Base-by-base conservation (phyloP, 2,113 vertebrate genomes). In the Daubentonia madagascariensis region DNA sequence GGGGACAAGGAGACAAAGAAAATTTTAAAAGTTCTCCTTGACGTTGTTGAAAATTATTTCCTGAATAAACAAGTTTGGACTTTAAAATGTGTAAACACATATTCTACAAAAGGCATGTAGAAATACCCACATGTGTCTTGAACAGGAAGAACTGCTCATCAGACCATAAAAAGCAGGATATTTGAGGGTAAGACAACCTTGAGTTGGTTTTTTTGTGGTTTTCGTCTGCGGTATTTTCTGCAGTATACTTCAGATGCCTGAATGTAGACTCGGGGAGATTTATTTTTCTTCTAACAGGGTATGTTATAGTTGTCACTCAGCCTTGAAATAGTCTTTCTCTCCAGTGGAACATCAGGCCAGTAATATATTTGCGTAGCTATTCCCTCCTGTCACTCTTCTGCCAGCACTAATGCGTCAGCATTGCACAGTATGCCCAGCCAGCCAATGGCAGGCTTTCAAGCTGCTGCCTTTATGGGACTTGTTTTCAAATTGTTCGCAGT, bases 291-390 rank as follows among this genome's bases (percentile, higher is more conserved):
- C 87, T 97, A 98, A 94, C 84, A 93, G 57, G 57, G 35, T 92
- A 94, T 98, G 97, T 94, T 98, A 76, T 67, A 98, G 97, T 97
- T 98, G 98, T 98, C 98, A 97, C 79, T 98, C 95, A 97, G 96
- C 96, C 98, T 98, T 98, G 98, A 98, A 98, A 98, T 98, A 98
- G 96, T 97, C 97, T 98, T 98, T 78, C 76, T 97, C 94, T 97
- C 87, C 88, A 94, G 96, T 52, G 96, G 97, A 97, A 97, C 95
- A 96, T 97, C 92, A 97, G 96, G 72, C 95, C 85, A 5, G 91
- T 97, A 87, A 65, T 97, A 57, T 86, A 98, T 98, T 98, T 98
- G 97, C 89, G 63, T 96, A 98, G 97, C 73, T 98, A 94, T 97
- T 90, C 90, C 91, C 83, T 89, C 70, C 96, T 97, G 97, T 96